Conservation (phyloP, 2,797 vertebrate genomes). For the Danio kyathit region DNA sequence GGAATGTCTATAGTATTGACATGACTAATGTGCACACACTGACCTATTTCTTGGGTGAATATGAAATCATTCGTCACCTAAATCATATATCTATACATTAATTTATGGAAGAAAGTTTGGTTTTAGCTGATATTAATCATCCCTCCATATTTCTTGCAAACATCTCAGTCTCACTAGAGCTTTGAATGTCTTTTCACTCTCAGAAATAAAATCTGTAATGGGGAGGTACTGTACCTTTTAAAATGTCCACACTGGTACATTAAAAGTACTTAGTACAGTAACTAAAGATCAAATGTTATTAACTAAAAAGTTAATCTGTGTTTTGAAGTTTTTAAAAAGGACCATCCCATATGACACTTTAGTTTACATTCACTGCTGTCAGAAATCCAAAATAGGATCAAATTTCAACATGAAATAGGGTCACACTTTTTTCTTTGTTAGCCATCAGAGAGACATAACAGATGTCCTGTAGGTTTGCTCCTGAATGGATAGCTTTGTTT, state of each 20-base stretch:
- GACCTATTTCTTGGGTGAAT: background rate
- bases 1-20: background rate
- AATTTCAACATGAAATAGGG: background rate
- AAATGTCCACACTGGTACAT: no score
- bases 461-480: conserved; percentile 14
- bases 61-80: background rate
- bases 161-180: background rate
- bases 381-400: conserved; percentile 3
- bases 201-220: background rate
- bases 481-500: conserved; percentile 51
- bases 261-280: no score
- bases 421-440: background rate
- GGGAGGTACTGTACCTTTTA: no score
- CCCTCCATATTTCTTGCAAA: background rate
- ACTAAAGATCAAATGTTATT: no score
- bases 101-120: background rate
- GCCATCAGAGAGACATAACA: conserved; percentile 1
- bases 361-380: no score
- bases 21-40: conserved; percentile 20
- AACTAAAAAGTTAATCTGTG: no score
- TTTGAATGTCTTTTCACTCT: background rate
- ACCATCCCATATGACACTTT: no score
- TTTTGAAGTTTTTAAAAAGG: no score
- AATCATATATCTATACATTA: background rate
- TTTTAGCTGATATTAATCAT: conserved; percentile 11